phyloP scores from a whole-genome alignment of 2,888 invertebrate genomes.

The Heliconius ismenius region DNA sequence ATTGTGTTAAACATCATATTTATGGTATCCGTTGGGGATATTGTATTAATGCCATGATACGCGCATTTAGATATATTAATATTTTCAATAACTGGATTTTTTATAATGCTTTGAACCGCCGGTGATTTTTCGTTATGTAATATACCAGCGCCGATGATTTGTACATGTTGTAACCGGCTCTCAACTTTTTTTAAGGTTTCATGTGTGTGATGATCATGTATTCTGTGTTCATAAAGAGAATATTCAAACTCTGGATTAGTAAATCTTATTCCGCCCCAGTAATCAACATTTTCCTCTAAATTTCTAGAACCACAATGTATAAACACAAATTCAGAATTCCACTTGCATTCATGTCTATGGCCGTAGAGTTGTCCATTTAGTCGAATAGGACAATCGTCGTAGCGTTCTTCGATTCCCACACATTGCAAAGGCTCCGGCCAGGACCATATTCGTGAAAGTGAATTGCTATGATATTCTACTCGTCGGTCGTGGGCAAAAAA shows the following conservation, averaged over 20 bases:
- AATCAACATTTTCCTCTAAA: conserved; percentile 84
- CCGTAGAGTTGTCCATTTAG: conserved; percentile 95
- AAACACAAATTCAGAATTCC: conserved; percentile 96
- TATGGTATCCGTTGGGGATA: conserved; percentile 92
- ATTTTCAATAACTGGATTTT: conserved; percentile 90
- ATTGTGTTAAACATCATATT: conserved; percentile 89
- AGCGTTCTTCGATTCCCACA: conserved; percentile 87
- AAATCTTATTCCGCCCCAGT: conserved; percentile 98
- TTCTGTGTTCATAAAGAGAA: conserved; percentile 89
- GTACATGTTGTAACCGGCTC: conserved; percentile 89
- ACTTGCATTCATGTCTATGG: conserved; percentile 91
- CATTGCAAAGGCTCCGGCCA: conserved; percentile 97
- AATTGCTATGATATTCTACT: conserved; percentile 94
- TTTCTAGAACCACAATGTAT: conserved; percentile 92
- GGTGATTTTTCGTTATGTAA: conserved; percentile 97
- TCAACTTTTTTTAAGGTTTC: conserved; percentile 85
- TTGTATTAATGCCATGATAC: conserved; percentile 94
- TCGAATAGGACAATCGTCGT: conserved; percentile 92
- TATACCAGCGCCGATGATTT: conserved; percentile 96
- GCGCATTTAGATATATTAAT: conserved; percentile 93
- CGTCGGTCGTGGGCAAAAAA: conserved; percentile 92
- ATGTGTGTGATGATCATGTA: conserved; percentile 91
- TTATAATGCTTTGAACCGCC: conserved; percentile 93
- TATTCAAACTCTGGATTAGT: conserved; percentile 95
- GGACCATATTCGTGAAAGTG: conserved; percentile 92